Base-by-base conservation (phyloP, 2,113 vertebrate genomes). In the Arizona elegans region DNA sequence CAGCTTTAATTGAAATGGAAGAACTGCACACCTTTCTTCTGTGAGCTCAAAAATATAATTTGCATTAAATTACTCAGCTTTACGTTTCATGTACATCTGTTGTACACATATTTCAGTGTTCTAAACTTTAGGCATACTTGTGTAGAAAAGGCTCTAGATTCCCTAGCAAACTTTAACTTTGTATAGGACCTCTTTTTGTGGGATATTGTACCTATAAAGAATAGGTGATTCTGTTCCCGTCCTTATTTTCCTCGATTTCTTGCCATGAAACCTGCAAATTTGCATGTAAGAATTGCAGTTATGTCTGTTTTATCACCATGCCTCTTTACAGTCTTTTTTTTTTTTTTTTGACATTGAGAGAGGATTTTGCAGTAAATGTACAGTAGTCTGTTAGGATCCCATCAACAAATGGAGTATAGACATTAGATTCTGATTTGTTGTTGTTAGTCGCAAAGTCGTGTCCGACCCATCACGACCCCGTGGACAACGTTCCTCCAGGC, bases 41-140 rank as follows among this genome's bases (percentile, higher is more conserved):
- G 7, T 38, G 10, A 38, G 6, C 62, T 56, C 86, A 1, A 0
- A 33, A 59, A 59, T 86, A 53, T n/a, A 7, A 8, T 24, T 89
- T 88, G 53, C 55, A 5, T 92, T 75, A 86, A 86, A 87, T 86
- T 90, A 0, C 17, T 92, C 29, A 3, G 26, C 81, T 55, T 15
- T 8, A 1, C 0, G 0, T 86, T 92, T 24, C 3, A 50, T n/a
- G n/a, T 5, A 19, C 0, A 54, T 33, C 43, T 23, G 1, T 38
- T 17, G 88, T 23, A 2, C 0, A 2, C 0, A 1, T 1, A 0
- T 0, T 21, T 26, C 0, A n/a, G 1, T n/a, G 52, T 91, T 59
- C 47, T 50, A 91, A 70, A 87, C 65, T 55, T 53, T 50, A 89
- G 6, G 33, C 15, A 8, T 5, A 75, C 5, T 90, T 85, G 2